Percentiles rank a stretch among this genome's conserved stretches.
These are phyloP conservation scores for Eupsittula cactorum DNA, from an alignment of 2,113 vertebrate species.

Conservation along the genomic window DNA sequence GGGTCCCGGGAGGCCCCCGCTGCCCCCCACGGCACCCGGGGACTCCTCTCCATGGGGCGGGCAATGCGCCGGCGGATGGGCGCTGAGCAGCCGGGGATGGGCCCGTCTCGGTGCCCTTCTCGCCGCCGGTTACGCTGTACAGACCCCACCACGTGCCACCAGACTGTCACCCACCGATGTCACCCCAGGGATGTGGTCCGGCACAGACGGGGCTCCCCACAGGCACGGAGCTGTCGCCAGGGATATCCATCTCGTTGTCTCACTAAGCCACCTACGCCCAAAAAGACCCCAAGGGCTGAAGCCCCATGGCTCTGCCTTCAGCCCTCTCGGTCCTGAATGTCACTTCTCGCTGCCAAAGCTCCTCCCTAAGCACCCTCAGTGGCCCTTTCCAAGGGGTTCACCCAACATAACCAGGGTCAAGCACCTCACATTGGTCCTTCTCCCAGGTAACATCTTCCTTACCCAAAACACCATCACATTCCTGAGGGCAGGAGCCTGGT, in stretches of 20 bases:
- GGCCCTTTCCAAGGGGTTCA: neutral
- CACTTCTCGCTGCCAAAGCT: slow-evolving; percentile 41
- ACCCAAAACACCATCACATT: neutral
- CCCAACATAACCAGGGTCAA: fast-evolving
- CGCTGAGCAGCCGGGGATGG: slow-evolving; percentile 31
- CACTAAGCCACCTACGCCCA: slow-evolving; percentile 23
- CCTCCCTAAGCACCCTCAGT: neutral
- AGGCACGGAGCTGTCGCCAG: neutral
- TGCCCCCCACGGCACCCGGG: slow-evolving; percentile 71
- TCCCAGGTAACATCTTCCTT: neutral
- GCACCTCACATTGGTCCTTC: neutral
- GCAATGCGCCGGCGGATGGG: slow-evolving; percentile 26
- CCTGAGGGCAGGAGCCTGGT: neutral
- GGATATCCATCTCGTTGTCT: neutral
- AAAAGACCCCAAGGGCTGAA: neutral
- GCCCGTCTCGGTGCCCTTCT: slow-evolving; percentile 48
- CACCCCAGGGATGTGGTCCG: neutral
- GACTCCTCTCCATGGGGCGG: slow-evolving; percentile 16
- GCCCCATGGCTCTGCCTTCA: slow-evolving; percentile 1
- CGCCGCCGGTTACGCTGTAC: slow-evolving; percentile 59
- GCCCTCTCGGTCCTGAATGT: slow-evolving; percentile 17
- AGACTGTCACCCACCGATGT: slow-evolving; percentile 21
- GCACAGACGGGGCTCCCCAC: neutral
- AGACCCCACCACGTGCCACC: slow-evolving; percentile 57
- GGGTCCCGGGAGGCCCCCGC: slow-evolving; percentile 75